Evolutionary conservation across 1,140 invertebrate species (phyloP).

Genomic region (Cardiocondyla obscurior): DNA sequence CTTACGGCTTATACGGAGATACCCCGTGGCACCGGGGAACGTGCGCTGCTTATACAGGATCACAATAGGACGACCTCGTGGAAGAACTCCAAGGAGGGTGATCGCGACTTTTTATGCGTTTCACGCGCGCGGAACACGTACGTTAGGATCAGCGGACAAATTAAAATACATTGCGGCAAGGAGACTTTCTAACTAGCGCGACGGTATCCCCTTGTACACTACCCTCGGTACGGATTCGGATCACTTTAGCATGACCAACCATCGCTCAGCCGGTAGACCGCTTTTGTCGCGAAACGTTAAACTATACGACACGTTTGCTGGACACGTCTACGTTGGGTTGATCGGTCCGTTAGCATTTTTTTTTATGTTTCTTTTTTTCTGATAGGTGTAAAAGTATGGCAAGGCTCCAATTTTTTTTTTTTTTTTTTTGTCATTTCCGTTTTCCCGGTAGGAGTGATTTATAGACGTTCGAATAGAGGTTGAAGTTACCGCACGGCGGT

Average conservation of each 20-base stretch:
- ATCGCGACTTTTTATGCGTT: conserved; percentile 42
- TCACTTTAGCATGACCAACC: not conserved
- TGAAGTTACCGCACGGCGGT: not conserved
- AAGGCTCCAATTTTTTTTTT: conserved; percentile 65
- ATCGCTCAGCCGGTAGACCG: no score
- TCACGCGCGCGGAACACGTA: conserved; percentile 11
- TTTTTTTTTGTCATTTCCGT: conserved; percentile 36
- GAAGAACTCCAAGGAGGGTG: conserved; percentile 9
- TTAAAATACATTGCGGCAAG: conserved; percentile 28
- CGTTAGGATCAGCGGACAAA: conserved; percentile 17
- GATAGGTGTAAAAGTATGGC: conserved; percentile 78
- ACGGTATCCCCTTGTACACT: not conserved
- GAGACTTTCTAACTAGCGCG: not conserved
- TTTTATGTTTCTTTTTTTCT: conserved; percentile 52
- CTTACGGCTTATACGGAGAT: conserved; percentile 71
- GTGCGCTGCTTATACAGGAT: conserved; percentile 70
- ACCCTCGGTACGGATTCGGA: not conserved
- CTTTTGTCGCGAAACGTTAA: conserved; percentile 20
- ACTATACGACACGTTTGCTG: conserved; percentile 17
- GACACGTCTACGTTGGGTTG: not conserved
- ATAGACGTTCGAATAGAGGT: conserved; percentile 22
- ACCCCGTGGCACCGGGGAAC: conserved; percentile 53
- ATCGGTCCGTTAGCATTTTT: conserved; percentile 10
- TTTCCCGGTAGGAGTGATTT: conserved; percentile 63
- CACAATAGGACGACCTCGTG: conserved; percentile 36